A percentile compares a stretch with the other conserved stretches of the same genome.
These are phyloP conservation scores for Mormoops blainvillei DNA, from an alignment of 2,113 vertebrate genomes.

Conservation along the genomic window DNA sequence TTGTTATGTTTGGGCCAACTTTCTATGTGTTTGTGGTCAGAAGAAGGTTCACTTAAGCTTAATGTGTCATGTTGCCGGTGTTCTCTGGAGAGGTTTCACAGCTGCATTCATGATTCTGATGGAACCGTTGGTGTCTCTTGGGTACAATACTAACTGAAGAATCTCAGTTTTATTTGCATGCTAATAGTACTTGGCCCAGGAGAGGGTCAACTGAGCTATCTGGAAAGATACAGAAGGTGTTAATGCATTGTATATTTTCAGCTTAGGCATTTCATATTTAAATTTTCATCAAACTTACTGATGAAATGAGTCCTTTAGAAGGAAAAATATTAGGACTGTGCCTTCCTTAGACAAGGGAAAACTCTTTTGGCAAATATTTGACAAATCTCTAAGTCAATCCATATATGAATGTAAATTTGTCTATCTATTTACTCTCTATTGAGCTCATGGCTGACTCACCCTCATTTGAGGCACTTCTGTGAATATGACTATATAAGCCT, in stretches of 20 bases:
- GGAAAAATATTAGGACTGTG: not conserved
- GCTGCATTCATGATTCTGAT: not conserved
- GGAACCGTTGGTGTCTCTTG: not conserved
- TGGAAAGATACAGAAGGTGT: not conserved
- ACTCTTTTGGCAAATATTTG: slow-evolving; percentile 47
- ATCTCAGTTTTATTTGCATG: not conserved
- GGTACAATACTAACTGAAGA: not conserved
- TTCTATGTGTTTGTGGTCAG: not conserved
- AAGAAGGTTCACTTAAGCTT: not conserved
- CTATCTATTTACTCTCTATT: not conserved
- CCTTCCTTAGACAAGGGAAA: slow-evolving; percentile 1
- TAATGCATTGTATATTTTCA: not conserved
- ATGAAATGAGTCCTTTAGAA: slow-evolving; percentile 29
- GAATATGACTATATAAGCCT: not conserved
- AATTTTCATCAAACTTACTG: not conserved
- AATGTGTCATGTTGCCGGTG: not conserved
- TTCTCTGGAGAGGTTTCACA: not conserved
- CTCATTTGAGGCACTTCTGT: not conserved
- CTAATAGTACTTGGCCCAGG: not conserved
- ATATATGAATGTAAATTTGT: slow-evolving; percentile 1
- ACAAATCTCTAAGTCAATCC: slow-evolving; percentile 11
- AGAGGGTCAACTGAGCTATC: not conserved
- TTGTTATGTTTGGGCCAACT: not conserved
- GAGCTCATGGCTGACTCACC: not conserved
- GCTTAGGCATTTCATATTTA: slow-evolving; percentile 26